phyloP scores from a whole-genome alignment of 2,113 vertebrate genomes.

The Lepus americanus region DNA sequence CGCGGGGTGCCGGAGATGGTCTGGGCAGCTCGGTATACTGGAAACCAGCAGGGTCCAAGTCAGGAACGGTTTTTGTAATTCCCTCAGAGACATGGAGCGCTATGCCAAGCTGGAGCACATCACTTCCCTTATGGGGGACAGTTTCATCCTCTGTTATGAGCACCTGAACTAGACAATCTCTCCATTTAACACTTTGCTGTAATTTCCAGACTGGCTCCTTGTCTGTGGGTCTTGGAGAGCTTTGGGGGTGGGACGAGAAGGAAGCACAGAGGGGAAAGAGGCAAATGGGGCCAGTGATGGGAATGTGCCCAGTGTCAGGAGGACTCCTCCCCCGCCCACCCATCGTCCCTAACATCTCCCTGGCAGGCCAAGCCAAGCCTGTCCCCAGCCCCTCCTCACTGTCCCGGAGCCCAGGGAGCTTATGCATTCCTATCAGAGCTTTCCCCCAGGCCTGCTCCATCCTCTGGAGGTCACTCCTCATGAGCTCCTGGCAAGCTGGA shows the following conservation, averaged over 20 bases:
- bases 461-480: not conserved
- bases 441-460: not conserved
- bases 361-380: not conserved
- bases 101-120: not conserved
- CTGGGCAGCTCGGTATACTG: not conserved
- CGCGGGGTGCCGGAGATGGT: not conserved
- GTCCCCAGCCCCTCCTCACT: not conserved
- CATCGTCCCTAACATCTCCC: not conserved
- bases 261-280: not conserved
- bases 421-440: not conserved
- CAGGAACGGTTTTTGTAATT: not conserved
- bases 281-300: not conserved
- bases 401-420: not conserved
- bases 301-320: not conserved
- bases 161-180: not conserved
- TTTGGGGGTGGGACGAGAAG: not conserved
- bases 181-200: not conserved
- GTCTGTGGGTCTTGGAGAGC: not conserved
- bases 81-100: not conserved
- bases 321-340: not conserved
- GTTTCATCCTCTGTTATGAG: conserved; percentile 10
- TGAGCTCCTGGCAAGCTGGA: not conserved
- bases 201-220: not conserved
- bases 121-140: not conserved
- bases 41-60: not conserved